phyloP scores from a whole-genome alignment of 2,113 vertebrate genomes.

The Mastomys natalensis region DNA sequence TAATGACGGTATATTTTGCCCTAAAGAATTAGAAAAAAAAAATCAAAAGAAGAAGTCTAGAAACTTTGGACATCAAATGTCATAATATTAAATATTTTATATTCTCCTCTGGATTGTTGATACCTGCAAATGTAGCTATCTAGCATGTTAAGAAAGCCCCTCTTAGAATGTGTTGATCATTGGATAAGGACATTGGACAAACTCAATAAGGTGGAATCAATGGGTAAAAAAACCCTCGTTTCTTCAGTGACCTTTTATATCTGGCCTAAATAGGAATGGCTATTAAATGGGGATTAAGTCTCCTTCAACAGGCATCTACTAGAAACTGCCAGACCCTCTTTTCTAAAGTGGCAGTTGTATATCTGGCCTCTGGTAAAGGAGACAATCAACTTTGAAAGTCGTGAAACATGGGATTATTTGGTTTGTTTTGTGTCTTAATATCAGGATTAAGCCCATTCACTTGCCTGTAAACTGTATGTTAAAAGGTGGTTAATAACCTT shows the following conservation, averaged over 20 bases:
- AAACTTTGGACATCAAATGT: constrained; percentile 45
- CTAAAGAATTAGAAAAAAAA: neutral
- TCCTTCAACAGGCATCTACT: constrained; percentile 56
- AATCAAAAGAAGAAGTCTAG: constrained; percentile 54
- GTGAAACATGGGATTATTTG: constrained; percentile 75
- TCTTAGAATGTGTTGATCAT: neutral
- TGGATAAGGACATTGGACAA: constrained; percentile 12
- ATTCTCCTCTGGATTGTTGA: constrained; percentile 15
- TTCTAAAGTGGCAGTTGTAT: constrained; percentile 68
- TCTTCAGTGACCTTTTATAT: constrained; percentile 58
- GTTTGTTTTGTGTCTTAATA: constrained; percentile 76
- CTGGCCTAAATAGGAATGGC: constrained; percentile 68
- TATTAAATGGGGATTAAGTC: constrained; percentile 74
- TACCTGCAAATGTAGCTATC: neutral
- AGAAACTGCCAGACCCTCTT: constrained; percentile 64
- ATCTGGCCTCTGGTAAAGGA: constrained; percentile 62
- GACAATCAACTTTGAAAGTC: constrained; percentile 79
- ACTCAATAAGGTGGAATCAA: constrained; percentile 21
- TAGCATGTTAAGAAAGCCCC: neutral
- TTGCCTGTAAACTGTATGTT: constrained; percentile 62
- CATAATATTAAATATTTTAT: constrained; percentile 43
- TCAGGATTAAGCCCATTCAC: constrained; percentile 74
- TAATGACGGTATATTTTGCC: constrained; percentile 16
- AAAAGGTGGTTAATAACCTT: constrained; percentile 73
- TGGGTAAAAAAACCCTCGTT: constrained; percentile 39